Percentiles rank a stretch among this genome's conserved stretches.
Conservation (phyloP, 2,888 invertebrate genomes). For the Teleiodes luculella region DNA sequence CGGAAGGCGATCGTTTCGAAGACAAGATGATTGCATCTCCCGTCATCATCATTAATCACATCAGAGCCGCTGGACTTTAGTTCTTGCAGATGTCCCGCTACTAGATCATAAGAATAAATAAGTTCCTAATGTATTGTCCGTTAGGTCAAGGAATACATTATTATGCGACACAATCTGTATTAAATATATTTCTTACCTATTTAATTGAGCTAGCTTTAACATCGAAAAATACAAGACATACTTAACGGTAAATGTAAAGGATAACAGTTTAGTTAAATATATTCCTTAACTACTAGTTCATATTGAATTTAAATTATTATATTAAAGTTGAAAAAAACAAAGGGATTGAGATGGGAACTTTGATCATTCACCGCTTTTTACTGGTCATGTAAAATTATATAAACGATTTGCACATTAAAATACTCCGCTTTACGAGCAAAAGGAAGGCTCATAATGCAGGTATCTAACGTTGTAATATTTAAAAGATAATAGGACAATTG, state of each 20-base stretch:
- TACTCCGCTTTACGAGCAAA: background rate
- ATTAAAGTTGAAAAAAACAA: no score
- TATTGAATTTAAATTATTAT: no score
- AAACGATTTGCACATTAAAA: background rate
- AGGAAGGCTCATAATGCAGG: background rate
- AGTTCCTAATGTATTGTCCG: background rate
- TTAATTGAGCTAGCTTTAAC: no score
- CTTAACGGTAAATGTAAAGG: no score
- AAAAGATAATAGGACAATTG: no score
- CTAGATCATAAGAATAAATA: slow-evolving; percentile 8
- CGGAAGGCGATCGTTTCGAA: slow-evolving; percentile 25
- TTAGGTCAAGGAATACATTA: background rate
- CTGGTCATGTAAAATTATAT: background rate
- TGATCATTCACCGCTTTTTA: background rate
- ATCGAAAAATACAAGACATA: no score
- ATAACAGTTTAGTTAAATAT: no score
- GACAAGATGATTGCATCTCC: slow-evolving; percentile 18
- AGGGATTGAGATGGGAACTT: background rate
- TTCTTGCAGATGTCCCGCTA: background rate
- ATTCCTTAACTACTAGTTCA: no score
- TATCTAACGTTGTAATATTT: background rate
- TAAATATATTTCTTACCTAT: no score
- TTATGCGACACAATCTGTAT: no score
- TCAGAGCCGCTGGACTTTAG: background rate
- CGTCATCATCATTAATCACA: slow-evolving; percentile 34